These are phyloP conservation scores for Peromyscus melanophrys DNA, from an alignment of 2,797 vertebrate genomes.

Conservation along the genomic window DNA sequence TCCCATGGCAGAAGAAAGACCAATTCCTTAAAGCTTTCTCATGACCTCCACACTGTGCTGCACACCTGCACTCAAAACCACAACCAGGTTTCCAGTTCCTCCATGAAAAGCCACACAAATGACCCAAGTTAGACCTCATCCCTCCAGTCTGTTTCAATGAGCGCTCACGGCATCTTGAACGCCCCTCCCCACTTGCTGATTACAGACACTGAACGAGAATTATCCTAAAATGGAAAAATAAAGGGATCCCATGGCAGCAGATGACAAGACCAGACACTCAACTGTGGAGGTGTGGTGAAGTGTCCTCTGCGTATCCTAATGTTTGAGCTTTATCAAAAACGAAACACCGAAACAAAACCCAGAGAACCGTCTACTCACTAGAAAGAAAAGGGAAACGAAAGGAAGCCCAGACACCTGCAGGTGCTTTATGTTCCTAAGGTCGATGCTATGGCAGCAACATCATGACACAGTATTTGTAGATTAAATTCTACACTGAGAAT, in stretches of 20 bases:
- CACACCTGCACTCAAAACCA: not conserved
- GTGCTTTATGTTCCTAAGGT: not conserved
- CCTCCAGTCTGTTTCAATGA: slow-evolving; percentile 31
- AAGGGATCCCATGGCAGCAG: slow-evolving; percentile 13
- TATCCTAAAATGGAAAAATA: not conserved
- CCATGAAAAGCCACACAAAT: slow-evolving; percentile 16
- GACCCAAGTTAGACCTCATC: not conserved
- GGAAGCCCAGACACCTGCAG: not conserved
- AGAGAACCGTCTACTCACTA: slow-evolving; percentile 23
- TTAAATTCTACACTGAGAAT: not conserved
- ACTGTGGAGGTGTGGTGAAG: not conserved
- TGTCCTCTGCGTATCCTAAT: not conserved
- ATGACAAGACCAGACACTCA: not conserved
- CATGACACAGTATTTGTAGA: not conserved
- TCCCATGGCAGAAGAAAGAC: not conserved
- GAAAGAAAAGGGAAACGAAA: slow-evolving; percentile 31
- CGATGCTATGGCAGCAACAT: not conserved
- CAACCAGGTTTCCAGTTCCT: not conserved
- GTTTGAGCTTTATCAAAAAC: not conserved
- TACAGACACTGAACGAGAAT: slow-evolving; percentile 31
- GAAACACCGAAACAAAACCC: not conserved
- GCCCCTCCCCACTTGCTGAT: not conserved
- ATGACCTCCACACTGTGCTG: not conserved
- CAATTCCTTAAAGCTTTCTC: not conserved
- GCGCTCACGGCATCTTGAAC: not conserved